phyloP scores from a whole-genome alignment of 1,140 invertebrate genomes.

The Paracyclopina nana region DNA sequence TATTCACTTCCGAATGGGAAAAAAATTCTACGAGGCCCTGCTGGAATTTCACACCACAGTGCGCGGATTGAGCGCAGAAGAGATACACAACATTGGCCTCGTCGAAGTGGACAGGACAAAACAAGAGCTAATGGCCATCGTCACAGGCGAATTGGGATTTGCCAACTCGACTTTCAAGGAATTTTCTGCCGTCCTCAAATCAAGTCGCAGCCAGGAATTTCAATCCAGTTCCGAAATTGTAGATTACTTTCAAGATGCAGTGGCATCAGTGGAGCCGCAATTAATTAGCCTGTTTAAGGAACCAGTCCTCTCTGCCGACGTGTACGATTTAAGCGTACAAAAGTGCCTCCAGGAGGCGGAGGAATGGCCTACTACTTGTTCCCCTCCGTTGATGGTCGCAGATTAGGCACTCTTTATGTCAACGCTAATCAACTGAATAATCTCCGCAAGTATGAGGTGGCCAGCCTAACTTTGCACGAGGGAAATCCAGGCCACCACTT shows the following conservation, averaged over 20 bases:
- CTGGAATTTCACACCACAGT: constrained; percentile 23
- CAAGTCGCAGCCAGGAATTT: neutral
- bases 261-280: neutral
- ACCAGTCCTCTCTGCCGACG: neutral
- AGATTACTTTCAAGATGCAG: neutral
- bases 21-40: constrained; percentile 23
- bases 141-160: neutral
- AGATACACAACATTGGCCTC: constrained; percentile 3
- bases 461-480: constrained; percentile 26
- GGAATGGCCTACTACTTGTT: neutral
- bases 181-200: neutral
- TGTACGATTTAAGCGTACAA: neutral
- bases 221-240: neutral
- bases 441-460: constrained; percentile 23
- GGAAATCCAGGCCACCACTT: constrained; percentile 23
- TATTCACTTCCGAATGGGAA: constrained; percentile 22
- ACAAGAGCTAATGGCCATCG: neutral
- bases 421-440: neutral
- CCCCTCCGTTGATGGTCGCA: neutral
- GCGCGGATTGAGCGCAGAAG: neutral
- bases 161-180: neutral
- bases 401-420: constrained; percentile 1
- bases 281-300: neutral
- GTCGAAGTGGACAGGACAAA: neutral
- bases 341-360: neutral